phyloP scores from a whole-genome alignment of 1,140 invertebrate species.

The Oscheius sp. region DNA sequence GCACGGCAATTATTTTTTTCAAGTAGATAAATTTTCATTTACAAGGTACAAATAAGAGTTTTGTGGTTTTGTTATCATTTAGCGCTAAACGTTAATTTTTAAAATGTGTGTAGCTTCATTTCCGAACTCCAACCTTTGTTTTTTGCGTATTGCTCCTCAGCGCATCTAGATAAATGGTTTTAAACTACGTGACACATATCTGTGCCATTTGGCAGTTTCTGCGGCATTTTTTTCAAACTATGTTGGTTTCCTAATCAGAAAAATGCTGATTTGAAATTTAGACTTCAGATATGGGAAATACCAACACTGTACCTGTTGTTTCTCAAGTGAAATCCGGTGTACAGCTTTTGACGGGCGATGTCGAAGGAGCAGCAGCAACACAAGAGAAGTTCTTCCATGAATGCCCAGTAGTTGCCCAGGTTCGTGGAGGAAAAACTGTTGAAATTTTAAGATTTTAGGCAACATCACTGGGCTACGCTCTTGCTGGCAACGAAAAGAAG shows the following conservation, averaged over 20 bases:
- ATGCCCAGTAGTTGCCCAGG: conserved; percentile 1
- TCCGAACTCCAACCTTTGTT: too few relatives aligned
- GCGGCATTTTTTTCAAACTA: background rate
- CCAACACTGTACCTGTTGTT: background rate
- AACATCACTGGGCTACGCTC: background rate
- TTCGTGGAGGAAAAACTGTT: background rate
- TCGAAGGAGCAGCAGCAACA: background rate
- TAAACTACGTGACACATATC: background rate
- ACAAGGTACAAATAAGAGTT: too few relatives aligned
- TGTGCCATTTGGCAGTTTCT: too few relatives aligned
- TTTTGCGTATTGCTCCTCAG: too few relatives aligned
- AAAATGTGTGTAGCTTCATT: too few relatives aligned
- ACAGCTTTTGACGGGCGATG: background rate
- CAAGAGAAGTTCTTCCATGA: conserved; percentile 1
- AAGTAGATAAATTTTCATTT: too few relatives aligned
- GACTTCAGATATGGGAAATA: conserved; percentile 10
- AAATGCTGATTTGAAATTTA: background rate
- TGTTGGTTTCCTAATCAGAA: background rate
- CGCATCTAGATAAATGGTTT: too few relatives aligned
- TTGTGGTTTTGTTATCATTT: too few relatives aligned
- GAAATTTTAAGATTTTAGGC: background rate
- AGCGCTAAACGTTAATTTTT: too few relatives aligned
- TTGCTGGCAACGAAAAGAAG: background rate
- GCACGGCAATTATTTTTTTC: too few relatives aligned
- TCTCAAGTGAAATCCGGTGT: conserved; percentile 9